These are phyloP conservation scores for Crocallis elinguaria DNA, from an alignment of 2,888 invertebrate species.

Conservation along the genomic window DNA sequence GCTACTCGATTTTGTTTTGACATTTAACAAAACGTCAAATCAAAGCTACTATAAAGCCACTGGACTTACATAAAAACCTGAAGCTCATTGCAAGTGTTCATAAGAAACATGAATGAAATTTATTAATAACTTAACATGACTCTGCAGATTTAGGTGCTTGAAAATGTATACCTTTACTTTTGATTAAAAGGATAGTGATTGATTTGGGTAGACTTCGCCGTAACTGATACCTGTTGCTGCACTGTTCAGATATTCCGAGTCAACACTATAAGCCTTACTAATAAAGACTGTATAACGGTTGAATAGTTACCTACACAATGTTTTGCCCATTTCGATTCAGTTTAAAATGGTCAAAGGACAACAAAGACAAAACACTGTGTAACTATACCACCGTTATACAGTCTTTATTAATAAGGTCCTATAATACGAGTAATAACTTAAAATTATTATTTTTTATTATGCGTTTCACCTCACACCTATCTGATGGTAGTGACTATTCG, in stretches of 20 bases:
- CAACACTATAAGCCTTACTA: too few relatives aligned
- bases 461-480: too few relatives aligned
- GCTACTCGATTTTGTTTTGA: conserved; percentile 83
- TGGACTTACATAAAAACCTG: conserved; percentile 46
- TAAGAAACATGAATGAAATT: conserved; percentile 57
- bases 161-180: conserved; percentile 25
- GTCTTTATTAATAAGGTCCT: too few relatives aligned
- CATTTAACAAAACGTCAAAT: conserved; percentile 68
- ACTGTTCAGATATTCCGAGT: neutral
- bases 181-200: conserved; percentile 30
- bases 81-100: conserved; percentile 53
- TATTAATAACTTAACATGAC: conserved; percentile 63
- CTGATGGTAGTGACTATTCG: too few relatives aligned
- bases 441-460: too few relatives aligned
- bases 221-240: conserved; percentile 24
- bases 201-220: conserved; percentile 22
- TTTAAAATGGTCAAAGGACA: too few relatives aligned
- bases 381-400: too few relatives aligned
- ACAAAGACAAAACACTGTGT: too few relatives aligned
- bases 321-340: too few relatives aligned
- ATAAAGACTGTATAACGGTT: too few relatives aligned
- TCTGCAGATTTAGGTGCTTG: conserved; percentile 48
- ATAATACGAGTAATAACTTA: too few relatives aligned
- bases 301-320: too few relatives aligned
- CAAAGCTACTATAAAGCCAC: conserved; percentile 31